Evolutionary conservation across 2,113 vertebrate genomes (phyloP).

Genomic region (Murina feae): DNA sequence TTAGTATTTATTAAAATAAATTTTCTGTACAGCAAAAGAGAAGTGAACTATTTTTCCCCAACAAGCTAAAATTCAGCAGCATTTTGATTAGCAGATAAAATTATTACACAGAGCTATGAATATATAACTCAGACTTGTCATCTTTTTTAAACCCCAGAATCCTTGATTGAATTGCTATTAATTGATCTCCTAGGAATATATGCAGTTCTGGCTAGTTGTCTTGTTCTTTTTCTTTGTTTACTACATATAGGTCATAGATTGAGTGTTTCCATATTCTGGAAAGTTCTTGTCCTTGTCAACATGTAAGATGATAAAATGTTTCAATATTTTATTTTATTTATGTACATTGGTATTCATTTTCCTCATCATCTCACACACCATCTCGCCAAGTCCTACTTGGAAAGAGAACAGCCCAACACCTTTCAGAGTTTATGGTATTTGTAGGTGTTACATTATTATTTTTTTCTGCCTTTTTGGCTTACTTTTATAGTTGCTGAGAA

Average conservation of each 20-base stretch:
- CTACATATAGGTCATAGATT: not conserved
- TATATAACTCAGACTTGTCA: not conserved
- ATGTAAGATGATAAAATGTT: not conserved
- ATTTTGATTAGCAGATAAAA: conserved; percentile 17
- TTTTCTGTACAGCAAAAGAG: conserved; percentile 15
- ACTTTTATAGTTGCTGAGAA: not conserved
- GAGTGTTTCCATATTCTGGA: not conserved
- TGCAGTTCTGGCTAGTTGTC: not conserved
- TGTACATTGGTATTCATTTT: not conserved
- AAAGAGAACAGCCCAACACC: not conserved
- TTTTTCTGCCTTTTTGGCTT: not conserved
- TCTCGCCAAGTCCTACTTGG: not conserved
- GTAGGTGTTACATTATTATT: not conserved
- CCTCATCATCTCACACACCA: not conserved
- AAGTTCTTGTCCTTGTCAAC: not conserved
- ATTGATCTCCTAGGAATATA: not conserved
- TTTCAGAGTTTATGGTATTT: not conserved
- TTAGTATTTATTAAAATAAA: conserved; percentile 62
- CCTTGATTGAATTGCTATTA: not conserved
- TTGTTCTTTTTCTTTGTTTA: not conserved
- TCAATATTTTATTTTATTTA: not conserved
- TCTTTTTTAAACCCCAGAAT: not conserved
- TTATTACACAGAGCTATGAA: not conserved
- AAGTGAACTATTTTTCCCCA: not conserved
- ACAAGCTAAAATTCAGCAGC: conserved; percentile 3